phyloP scores from a whole-genome alignment of 1,140 invertebrate species.

The Lepeophtheirus salmonis region DNA sequence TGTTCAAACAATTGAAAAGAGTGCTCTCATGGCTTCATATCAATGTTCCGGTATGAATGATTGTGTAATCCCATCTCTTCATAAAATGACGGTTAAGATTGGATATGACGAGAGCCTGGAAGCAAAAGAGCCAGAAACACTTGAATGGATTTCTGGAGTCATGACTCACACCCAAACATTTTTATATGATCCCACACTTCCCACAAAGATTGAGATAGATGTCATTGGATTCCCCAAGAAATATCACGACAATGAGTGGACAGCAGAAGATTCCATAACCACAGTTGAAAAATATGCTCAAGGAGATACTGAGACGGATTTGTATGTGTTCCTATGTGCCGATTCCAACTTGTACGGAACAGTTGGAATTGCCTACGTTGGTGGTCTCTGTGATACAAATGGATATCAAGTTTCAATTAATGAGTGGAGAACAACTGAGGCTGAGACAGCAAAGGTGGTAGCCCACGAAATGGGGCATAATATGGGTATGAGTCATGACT shows the following conservation, averaged over 20 bases:
- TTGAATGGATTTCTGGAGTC: neutral
- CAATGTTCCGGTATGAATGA: no score
- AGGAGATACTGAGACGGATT: conserved; percentile 1
- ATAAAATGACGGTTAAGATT: neutral
- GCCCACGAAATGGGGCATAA: conserved; percentile 4
- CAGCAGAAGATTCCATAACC: neutral
- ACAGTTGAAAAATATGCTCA: neutral
- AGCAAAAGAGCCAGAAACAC: neutral
- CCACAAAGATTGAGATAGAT: neutral
- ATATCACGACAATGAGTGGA: neutral
- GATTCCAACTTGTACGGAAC: neutral
- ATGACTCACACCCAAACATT: conserved; percentile 1
- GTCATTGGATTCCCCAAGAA: neutral
- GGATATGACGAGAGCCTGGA: neutral
- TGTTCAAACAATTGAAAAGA: no score
- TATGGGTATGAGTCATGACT: neutral
- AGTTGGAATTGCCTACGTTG: neutral
- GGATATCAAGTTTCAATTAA: conserved; percentile 2
- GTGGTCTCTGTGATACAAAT: conserved; percentile 1
- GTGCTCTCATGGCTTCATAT: no score
- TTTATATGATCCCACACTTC: neutral
- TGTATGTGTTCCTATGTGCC: neutral
- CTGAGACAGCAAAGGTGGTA: neutral
- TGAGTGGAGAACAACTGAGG: conserved; percentile 2
- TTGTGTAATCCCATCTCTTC: neutral